Percentiles rank a stretch among this genome's conserved stretches.
Evolutionary conservation across 2,888 invertebrate species (phyloP).

Genomic region (Eulithis prunata): DNA sequence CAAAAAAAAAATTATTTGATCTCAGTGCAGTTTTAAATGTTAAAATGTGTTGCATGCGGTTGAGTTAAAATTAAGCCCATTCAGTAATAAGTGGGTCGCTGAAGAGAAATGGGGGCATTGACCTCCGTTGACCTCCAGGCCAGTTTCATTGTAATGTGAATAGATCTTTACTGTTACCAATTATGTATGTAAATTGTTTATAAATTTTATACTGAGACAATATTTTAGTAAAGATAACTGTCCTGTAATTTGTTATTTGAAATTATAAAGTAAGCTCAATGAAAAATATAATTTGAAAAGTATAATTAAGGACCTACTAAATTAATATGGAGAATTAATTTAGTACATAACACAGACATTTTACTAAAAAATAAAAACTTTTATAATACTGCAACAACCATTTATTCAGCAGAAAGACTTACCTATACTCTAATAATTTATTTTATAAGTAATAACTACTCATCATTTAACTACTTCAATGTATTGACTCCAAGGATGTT

Average conservation of each 20-base stretch:
- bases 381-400: conserved; percentile 23
- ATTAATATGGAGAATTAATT: conserved; percentile 2
- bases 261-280: conserved; percentile 16
- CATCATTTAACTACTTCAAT: conserved; percentile 56
- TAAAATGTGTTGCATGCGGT: background rate
- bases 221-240: conserved; percentile 63
- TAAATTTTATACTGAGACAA: conserved; percentile 65
- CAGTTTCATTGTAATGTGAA: conserved; percentile 29
- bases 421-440: conserved; percentile 15
- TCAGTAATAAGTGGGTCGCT: background rate
- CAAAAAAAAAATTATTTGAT: background rate
- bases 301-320: background rate
- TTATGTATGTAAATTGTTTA: conserved; percentile 57
- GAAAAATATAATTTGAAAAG: background rate
- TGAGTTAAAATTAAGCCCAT: background rate
- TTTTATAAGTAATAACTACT: conserved; percentile 18
- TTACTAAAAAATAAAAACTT: conserved; percentile 11
- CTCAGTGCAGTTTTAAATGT: background rate
- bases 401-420: conserved; percentile 30
- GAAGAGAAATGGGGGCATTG: too few relatives aligned
- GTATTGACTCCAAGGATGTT: conserved; percentile 77
- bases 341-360: conserved; percentile 5
- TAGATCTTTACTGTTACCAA: conserved; percentile 35
- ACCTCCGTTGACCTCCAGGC: background rate
- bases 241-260: conserved; percentile 50